Conservation (phyloP, 2,797 vertebrate species). For the Channa striata region DNA sequence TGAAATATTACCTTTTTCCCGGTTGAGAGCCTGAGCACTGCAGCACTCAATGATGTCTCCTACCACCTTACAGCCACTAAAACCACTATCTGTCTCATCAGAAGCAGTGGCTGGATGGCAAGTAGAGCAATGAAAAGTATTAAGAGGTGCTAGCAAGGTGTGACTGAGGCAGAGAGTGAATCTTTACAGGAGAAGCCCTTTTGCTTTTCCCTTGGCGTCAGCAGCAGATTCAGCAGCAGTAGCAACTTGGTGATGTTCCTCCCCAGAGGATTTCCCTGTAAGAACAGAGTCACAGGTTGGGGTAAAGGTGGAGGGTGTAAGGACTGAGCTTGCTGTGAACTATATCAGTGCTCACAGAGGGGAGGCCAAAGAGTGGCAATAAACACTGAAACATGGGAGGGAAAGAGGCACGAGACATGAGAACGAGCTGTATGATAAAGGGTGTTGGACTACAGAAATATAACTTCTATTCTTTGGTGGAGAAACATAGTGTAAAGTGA, state of each 20-base stretch:
- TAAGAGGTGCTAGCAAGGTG: slow-evolving; percentile 65
- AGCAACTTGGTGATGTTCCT: slow-evolving; percentile 46
- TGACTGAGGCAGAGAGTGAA: slow-evolving; percentile 61
- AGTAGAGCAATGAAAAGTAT: slow-evolving; percentile 71
- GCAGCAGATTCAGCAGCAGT: slow-evolving; percentile 29
- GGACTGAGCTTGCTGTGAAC: slow-evolving; percentile 45
- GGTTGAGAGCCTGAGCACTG: slow-evolving; percentile 51
- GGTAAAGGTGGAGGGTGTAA: slow-evolving; percentile 24
- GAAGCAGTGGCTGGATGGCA: slow-evolving; percentile 63
- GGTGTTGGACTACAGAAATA: slow-evolving; percentile 17
- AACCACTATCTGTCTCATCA: slow-evolving; percentile 73
- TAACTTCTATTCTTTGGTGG: not conserved
- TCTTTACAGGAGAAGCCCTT: slow-evolving; percentile 49
- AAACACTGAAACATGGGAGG: slow-evolving; percentile 27
- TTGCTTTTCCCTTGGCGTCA: slow-evolving; percentile 36
- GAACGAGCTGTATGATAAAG: slow-evolving; percentile 12
- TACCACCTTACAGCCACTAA: slow-evolving; percentile 60
- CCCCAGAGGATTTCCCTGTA: slow-evolving; percentile 47
- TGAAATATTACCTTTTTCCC: slow-evolving; percentile 63
- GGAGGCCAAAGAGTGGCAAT: slow-evolving; percentile 35
- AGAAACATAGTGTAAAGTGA: not conserved
- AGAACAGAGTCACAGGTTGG: slow-evolving; percentile 56
- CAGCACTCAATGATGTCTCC: slow-evolving; percentile 58
- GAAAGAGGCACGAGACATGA: slow-evolving; percentile 25
- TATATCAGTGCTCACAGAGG: slow-evolving; percentile 46